A percentile compares a stretch with the other conserved stretches of the same genome.
Conservation (phyloP, 2,113 vertebrate species). For the Helogale parvula region DNA sequence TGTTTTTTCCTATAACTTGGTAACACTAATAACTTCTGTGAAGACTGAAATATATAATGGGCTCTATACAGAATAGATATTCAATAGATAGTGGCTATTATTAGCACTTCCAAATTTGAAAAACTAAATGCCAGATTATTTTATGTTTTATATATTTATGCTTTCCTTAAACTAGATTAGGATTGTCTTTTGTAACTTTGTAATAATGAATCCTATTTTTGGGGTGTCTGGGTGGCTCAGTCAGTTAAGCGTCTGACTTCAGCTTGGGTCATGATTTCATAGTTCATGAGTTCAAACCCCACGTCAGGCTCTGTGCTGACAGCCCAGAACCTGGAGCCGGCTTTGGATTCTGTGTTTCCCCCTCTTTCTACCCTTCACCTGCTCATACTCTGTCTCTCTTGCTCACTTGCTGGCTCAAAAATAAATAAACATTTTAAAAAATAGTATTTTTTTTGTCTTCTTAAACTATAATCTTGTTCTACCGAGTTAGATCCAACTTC, state of each 20-base stretch:
- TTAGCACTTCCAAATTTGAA: neutral
- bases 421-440: no score
- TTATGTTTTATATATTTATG: neutral
- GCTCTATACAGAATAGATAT: neutral
- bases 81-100: neutral
- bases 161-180: neutral
- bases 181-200: neutral
- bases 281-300: no score
- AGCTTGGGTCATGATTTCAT: no score
- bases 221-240: no score
- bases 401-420: no score
- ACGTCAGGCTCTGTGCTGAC: no score
- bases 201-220: neutral
- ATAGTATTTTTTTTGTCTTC: neutral
- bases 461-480: neutral
- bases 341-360: no score
- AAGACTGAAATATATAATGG: neutral
- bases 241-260: no score
- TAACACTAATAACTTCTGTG: neutral
- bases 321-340: no score
- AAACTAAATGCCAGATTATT: neutral
- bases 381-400: no score
- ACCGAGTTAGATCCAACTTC: neutral
- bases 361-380: no score
- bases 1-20: neutral